Conservation (phyloP, 1,140 invertebrate genomes). For the Hycleus cichorii region DNA sequence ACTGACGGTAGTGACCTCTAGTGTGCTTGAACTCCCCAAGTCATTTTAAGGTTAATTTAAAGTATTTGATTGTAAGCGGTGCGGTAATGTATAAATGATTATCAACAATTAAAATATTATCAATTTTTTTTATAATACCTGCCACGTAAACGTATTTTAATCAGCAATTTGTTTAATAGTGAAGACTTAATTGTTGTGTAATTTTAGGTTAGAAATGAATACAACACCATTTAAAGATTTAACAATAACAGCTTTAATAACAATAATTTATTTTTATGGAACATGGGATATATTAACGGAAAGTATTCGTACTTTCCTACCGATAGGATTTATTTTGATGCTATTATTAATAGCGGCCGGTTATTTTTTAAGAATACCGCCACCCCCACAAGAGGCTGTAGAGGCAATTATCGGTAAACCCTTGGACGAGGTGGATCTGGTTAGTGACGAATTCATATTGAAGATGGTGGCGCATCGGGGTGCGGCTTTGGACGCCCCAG, state of each 20-base stretch:
- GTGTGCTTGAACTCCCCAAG: no score
- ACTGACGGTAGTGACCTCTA: no score
- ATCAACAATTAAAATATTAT: no score
- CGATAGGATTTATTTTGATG: constrained; percentile 29
- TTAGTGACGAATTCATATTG: constrained; percentile 39
- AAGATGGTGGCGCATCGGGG: constrained; percentile 59
- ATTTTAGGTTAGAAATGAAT: no score
- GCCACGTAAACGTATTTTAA: no score
- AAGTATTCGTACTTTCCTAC: constrained; percentile 27
- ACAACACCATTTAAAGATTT: no score
- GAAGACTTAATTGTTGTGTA: no score
- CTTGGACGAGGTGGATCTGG: constrained; percentile 29
- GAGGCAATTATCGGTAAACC: constrained; percentile 44
- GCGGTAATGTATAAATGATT: no score
- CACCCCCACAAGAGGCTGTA: constrained; percentile 33
- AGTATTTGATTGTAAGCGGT: no score
- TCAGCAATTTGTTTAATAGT: not conserved
- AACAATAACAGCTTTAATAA: not conserved
- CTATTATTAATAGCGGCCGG: constrained; percentile 19
- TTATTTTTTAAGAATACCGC: constrained; percentile 34
- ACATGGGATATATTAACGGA: constrained; percentile 13
- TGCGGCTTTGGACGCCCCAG: constrained; percentile 62
- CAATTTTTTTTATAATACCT: no score
- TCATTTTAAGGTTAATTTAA: no score
- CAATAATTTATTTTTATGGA: constrained; percentile 6